phyloP scores from a whole-genome alignment of 1,140 invertebrate genomes.

The Drosophila biarmipes region DNA sequence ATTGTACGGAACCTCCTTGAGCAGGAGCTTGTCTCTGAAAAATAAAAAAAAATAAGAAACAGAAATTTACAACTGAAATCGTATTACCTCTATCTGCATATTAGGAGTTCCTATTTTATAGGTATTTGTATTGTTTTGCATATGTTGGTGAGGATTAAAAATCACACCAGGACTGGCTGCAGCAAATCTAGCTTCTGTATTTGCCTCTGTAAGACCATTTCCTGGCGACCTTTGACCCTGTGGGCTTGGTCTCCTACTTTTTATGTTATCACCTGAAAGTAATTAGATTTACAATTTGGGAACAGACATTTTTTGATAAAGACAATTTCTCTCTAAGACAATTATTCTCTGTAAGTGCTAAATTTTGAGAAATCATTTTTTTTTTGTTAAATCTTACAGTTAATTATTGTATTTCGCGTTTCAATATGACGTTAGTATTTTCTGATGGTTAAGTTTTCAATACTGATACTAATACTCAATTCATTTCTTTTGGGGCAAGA shows the following conservation, averaged over 20 bases:
- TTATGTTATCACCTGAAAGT: constrained; percentile 58
- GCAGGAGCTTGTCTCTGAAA: constrained; percentile 65
- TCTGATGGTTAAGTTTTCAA: too few species aligned
- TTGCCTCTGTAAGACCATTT: constrained; percentile 44
- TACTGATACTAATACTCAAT: too few species aligned
- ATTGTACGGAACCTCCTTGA: constrained; percentile 52
- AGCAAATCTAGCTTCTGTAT: constrained; percentile 66
- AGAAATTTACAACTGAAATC: not conserved
- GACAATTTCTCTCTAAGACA: too few species aligned
- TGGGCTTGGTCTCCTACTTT: constrained; percentile 66
- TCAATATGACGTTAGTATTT: too few species aligned
- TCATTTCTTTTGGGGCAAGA: too few species aligned
- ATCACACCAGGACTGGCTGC: constrained; percentile 69
- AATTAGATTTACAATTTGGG: too few species aligned
- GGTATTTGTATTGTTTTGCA: constrained; percentile 60
- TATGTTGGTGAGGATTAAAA: constrained; percentile 62
- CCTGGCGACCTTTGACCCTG: constrained; percentile 64
- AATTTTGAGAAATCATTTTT: too few species aligned
- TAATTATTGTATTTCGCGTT: too few species aligned
- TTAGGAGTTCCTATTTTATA: constrained; percentile 57
- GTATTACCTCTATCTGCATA: constrained; percentile 59
- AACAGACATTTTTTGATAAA: too few species aligned
- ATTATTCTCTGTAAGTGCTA: too few species aligned
- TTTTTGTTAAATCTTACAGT: too few species aligned
- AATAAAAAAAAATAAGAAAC: not conserved